phyloP scores from a whole-genome alignment of 2,797 vertebrate species.

The Mustela erminea region DNA sequence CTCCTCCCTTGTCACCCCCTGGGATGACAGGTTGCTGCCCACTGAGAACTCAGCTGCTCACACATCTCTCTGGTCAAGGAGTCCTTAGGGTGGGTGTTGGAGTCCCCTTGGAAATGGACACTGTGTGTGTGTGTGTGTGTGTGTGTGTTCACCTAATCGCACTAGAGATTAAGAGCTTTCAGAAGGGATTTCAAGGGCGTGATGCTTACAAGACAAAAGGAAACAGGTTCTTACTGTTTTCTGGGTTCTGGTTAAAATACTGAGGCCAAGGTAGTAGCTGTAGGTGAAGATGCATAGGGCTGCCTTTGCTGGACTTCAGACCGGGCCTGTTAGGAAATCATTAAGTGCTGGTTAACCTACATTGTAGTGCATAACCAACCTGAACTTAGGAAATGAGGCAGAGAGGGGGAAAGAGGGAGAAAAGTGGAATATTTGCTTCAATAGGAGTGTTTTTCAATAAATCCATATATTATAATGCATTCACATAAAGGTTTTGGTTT shows the following conservation, averaged over 20 bases:
- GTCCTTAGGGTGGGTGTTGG: neutral
- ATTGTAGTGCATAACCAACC: neutral
- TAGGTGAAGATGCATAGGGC: neutral
- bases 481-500: neutral
- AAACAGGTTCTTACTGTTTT: neutral
- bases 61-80: neutral
- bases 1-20: fast-evolving
- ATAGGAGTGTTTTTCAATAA: neutral
- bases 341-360: neutral
- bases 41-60: neutral
- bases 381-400: neutral
- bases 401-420: neutral
- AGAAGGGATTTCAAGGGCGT: neutral
- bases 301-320: neutral
- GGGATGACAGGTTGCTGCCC: neutral
- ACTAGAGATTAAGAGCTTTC: neutral
- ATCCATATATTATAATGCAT: neutral
- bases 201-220: neutral
- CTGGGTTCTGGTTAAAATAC: neutral
- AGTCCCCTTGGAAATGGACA: no score
- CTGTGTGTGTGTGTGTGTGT: no score
- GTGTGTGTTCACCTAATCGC: neutral
- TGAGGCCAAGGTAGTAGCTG: neutral
- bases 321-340: neutral
- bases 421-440: neutral